Percentiles rank a stretch among this genome's conserved stretches.
Evolutionary conservation across 1,140 invertebrate species (phyloP).

Genomic region (Saccostrea cuccullata): DNA sequence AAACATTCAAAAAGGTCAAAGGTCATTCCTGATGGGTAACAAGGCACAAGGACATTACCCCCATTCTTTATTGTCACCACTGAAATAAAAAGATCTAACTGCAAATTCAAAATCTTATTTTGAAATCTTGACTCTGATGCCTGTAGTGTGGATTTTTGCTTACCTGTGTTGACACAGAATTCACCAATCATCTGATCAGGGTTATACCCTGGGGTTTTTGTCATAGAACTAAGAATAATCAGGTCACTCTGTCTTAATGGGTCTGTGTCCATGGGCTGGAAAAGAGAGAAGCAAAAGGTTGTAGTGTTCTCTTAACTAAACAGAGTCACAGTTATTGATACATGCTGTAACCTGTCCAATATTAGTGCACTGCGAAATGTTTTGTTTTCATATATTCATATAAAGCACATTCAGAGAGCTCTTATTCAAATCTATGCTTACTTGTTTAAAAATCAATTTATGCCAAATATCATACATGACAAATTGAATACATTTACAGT

Average conservation of each 20-base stretch:
- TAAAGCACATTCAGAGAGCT: too few relatives aligned
- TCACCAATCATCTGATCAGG: constrained; percentile 95
- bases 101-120: neutral
- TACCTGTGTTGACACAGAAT: constrained; percentile 93
- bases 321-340: neutral
- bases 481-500: too few relatives aligned
- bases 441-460: too few relatives aligned
- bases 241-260: constrained; percentile 94
- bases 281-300: constrained; percentile 7
- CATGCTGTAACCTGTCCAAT: too few relatives aligned
- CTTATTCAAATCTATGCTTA: too few relatives aligned
- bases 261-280: constrained; percentile 92
- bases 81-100: constrained; percentile 67
- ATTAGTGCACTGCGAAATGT: too few relatives aligned
- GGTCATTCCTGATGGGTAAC: constrained; percentile 96
- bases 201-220: constrained; percentile 89
- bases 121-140: neutral
- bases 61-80: constrained; percentile 85
- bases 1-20: constrained; percentile 99
- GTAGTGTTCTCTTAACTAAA: neutral
- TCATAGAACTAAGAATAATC: constrained; percentile 93
- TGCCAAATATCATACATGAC: too few relatives aligned
- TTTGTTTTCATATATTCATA: too few relatives aligned
- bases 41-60: constrained; percentile 97
- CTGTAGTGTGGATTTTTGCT: constrained; percentile 53